These are phyloP conservation scores for Falco concolor DNA, from an alignment of 2,797 vertebrate species.

Conservation along the genomic window DNA sequence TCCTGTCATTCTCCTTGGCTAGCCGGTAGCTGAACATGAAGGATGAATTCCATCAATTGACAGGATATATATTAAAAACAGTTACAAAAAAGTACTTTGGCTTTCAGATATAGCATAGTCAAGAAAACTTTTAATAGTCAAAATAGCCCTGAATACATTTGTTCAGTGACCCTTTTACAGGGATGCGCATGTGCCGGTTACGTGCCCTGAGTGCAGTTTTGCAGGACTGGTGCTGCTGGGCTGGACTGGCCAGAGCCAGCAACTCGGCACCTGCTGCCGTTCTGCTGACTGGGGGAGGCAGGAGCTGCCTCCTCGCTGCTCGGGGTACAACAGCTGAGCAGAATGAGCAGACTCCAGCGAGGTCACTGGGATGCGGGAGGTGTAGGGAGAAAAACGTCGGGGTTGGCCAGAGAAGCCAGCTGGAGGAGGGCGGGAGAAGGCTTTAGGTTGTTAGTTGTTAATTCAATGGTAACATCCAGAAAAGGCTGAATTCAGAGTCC, in stretches of 20 bases:
- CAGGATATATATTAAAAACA: not conserved
- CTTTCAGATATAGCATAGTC: not conserved
- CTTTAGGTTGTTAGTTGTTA: not conserved
- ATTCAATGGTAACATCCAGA: not conserved
- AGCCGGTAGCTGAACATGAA: not conserved
- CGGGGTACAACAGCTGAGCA: rapidly evolving
- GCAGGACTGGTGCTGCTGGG: not conserved
- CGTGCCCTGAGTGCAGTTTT: not conserved
- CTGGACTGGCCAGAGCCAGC: not conserved
- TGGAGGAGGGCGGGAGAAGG: not conserved
- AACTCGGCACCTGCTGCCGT: not conserved
- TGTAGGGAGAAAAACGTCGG: not conserved
- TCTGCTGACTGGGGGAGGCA: not conserved
- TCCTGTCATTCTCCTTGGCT: not conserved
- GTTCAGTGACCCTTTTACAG: not conserved
- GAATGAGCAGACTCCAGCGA: not conserved
- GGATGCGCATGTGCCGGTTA: not conserved
- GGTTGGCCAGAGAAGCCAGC: not conserved
- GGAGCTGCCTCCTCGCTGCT: not conserved
- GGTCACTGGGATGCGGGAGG: not conserved
- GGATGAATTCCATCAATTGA: not conserved
- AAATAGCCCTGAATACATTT: not conserved
- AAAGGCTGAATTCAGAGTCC: not conserved
- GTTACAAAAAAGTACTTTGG: not conserved
- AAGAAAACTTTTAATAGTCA: not conserved